Conservation (phyloP, 2,888 invertebrate species). For the Limenitis camilla region DNA sequence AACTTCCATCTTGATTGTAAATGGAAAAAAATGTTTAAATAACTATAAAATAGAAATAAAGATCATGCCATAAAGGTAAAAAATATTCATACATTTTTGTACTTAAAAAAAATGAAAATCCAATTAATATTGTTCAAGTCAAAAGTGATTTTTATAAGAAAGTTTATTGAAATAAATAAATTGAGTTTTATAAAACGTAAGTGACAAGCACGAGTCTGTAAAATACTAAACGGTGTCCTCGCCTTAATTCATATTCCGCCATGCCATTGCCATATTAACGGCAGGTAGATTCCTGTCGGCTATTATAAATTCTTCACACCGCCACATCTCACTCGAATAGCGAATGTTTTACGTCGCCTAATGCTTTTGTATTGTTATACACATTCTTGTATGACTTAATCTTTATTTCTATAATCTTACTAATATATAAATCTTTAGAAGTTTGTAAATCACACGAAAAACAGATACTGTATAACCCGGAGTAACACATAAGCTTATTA, state of each 20-base stretch:
- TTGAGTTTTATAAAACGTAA: no score
- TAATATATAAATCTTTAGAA: neutral
- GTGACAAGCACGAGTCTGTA: conserved; percentile 1
- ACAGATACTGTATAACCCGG: no score
- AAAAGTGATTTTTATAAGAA: no score
- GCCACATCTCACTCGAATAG: conserved; percentile 29
- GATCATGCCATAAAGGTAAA: no score
- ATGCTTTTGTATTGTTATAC: conserved; percentile 7
- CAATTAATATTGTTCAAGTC: no score
- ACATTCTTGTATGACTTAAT: conserved; percentile 3
- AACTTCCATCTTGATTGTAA: no score
- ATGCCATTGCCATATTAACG: conserved; percentile 19
- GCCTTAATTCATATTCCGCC: conserved; percentile 9
- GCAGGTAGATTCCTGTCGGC: conserved; percentile 28
- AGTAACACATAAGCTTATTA: no score
- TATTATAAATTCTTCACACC: conserved; percentile 35
- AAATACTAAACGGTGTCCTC: conserved; percentile 1
- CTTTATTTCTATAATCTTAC: neutral
- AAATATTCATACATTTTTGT: no score
- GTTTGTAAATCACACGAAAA: neutral
- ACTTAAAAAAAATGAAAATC: no score
- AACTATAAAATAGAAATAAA: no score
- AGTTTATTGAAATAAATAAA: no score
- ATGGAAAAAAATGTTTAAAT: no score
- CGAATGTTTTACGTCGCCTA: conserved; percentile 11